Evolutionary conservation across 2,113 vertebrate species (phyloP).

Genomic region (Trogon surrucura): DNA sequence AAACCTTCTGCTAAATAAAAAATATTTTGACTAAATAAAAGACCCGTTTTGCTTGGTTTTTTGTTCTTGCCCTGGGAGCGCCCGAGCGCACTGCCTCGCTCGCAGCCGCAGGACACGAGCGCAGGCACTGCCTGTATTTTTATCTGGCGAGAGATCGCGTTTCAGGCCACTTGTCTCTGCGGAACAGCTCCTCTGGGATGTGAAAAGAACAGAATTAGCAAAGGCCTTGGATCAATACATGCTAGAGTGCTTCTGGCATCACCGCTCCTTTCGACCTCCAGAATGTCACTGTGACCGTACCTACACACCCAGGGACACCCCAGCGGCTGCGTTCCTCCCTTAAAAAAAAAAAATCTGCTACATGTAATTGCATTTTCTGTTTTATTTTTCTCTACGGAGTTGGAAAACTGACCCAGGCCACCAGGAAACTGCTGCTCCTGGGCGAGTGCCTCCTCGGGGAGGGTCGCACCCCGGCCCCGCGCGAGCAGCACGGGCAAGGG

Average conservation of each 20-base stretch:
- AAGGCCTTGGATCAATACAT: neutral
- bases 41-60: neutral
- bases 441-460: neutral
- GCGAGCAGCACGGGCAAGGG: rapidly evolving
- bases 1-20: conserved; percentile 32
- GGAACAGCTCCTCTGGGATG: neutral
- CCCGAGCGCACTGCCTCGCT: neutral
- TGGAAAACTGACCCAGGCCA: neutral
- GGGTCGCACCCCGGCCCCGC: rapidly evolving
- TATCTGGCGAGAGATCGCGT: neutral
- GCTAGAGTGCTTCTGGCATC: neutral
- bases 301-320: neutral
- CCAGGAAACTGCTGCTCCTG: neutral
- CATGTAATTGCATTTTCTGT: neutral
- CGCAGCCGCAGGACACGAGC: too few species aligned
- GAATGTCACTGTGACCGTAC: neutral
- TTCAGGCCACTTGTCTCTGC: neutral
- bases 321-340: neutral
- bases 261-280: neutral
- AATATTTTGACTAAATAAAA: conserved; percentile 53
- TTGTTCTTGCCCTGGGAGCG: neutral
- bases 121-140: neutral
- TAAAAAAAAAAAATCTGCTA: rapidly evolving
- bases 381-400: neutral
- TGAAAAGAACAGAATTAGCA: neutral